Base-by-base conservation (phyloP, 2,888 invertebrate species). In the Penaeus monodon region DNA sequence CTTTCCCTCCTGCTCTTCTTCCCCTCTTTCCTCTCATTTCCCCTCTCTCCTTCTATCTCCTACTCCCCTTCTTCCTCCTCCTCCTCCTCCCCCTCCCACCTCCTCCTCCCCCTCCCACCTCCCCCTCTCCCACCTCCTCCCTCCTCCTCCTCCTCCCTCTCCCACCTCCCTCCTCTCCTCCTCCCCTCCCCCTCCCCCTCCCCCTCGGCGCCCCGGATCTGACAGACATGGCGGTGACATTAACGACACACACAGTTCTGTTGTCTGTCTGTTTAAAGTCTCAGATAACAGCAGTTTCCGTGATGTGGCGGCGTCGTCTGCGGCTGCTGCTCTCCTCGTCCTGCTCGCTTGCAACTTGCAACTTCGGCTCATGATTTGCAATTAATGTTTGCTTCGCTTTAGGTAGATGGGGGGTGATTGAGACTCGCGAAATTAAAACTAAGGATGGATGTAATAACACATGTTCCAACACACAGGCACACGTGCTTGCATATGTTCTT, bases 241-340 rank as follows among this genome's bases (percentile, higher is more conserved):
- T 79, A 63, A 79, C 63, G 79, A 63, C n/a, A 49, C n/a, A 0
- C 79, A 12, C 17, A 24, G 64, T 63, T 57, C 64, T 79, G 79
- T 79, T 33, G 63, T n/a, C 63, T 79, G 79, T 79, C 79, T 79
- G 63, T 79, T 79, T 27, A 29, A n/a, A 79, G 29, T n/a, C 64
- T 14, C 57, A 57, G 79, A 79, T 64, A 49, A 79, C 24, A 24
- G 12, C 22, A 12, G 63, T n/a, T 57, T 57, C 57, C 57, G 57
- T 57, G 17, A 12, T 57, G 57, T 57, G 57, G 57, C 57, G 57
- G 17, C 57, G 57, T 0, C 57, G 17, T 17, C 57, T 57, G 10
- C 17, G 17, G 57, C 57, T 57, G 14, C 57, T 57, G 57, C 57
- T 57, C 57, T 10, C 14, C 57, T 57, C 57, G 57, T 17, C 49